Base-by-base conservation (phyloP, 2,113 vertebrate species). In the Myotis brandtii region DNA sequence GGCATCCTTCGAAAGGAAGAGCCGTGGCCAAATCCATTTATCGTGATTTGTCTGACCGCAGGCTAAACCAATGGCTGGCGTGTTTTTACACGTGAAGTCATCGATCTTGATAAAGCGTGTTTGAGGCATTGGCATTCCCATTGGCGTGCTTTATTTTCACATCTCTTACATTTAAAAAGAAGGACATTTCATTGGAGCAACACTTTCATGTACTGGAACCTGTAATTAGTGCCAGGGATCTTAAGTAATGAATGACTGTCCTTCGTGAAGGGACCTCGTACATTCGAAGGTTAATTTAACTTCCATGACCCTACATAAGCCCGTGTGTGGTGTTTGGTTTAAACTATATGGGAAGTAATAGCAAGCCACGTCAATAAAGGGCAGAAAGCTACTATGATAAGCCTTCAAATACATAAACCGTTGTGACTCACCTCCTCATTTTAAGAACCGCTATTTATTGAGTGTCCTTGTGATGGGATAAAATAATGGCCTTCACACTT, bases 141-240 rank as follows among this genome's bases (percentile, higher is more conserved):
- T 25, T 0, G 6, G 54, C 48, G 8, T 2, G n/a, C 13, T 84
- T 88, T 50, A 43, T 72, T 89, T 86, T 52, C 93, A 66, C 50
- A 81, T 86, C 46, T 52, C 66, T 76, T 46, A 56, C 52, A 23
- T 34, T 48, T 48, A 83, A 76, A 86, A 93, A 75, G 52, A 37
- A 46, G 2, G 30, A 52, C 50, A 17, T 18, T 25, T 50, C 7
- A 77, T 73, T 56, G 30, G 32, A 69, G 30, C 62, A 59, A 93
- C 40, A n/a, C 67, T 94, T 93, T 75, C 7, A 0, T 48, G 83
- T 56, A 0, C 64, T 20, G 14, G 93, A 96, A 85, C 16, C 56
- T 59, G 23, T 52, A 50, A 95, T 94, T 75, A 97, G 69, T 40
- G 56, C 54, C 79, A 70, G 93, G 27, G 73, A 79, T 18, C 89